A percentile compares a stretch with the other conserved stretches of the same genome.
These are phyloP conservation scores for Spisula subtruncata DNA, from an alignment of 2,888 invertebrate species.

Conservation along the genomic window DNA sequence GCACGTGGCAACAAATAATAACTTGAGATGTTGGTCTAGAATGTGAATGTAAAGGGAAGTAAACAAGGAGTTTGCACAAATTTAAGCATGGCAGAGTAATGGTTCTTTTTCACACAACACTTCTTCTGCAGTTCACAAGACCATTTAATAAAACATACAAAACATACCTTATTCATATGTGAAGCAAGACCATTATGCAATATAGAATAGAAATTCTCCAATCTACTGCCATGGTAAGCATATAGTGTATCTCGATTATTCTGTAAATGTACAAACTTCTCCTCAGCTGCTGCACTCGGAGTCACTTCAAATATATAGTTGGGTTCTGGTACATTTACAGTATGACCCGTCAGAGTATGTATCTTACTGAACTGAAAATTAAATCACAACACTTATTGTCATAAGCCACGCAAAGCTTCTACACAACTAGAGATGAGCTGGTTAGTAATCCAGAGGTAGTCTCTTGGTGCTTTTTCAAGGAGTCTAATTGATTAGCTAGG, in stretches of 20 bases:
- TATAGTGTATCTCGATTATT: conserved; percentile 89
- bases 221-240: conserved; percentile 94
- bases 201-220: conserved; percentile 94
- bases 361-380: conserved; percentile 19
- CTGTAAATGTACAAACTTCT: conserved; percentile 78
- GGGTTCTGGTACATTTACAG: conserved; percentile 79
- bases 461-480: no score
- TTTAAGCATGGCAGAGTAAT: no score
- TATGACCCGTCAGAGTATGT: conserved; percentile 79
- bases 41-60: no score
- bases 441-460: no score
- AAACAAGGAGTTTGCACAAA: no score
- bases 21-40: no score
- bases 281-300: conserved; percentile 74
- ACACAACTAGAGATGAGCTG: no score
- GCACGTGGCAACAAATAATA: no score
- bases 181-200: conserved; percentile 93
- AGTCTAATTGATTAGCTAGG: no score
- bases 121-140: no score
- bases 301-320: conserved; percentile 83
- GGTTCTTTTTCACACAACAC: no score
- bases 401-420: not conserved
- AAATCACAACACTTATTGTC: not conserved
- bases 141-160: no score
- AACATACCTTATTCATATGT: conserved; percentile 91